Conservation (phyloP, 2,113 vertebrate species). For the Neolamprologus devosi region DNA sequence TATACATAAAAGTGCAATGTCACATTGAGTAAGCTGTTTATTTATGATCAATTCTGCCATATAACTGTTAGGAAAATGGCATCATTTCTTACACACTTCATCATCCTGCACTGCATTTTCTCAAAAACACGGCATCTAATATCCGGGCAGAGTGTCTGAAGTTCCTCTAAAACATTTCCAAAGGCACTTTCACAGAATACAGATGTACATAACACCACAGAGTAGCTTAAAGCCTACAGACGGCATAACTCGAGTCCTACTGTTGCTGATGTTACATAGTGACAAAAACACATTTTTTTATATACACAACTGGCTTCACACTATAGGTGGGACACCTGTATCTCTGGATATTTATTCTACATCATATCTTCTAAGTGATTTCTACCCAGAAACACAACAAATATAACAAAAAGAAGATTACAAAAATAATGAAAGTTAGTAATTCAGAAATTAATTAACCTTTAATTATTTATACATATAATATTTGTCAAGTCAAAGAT, state of each 20-base stretch:
- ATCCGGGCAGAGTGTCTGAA: conserved; percentile 76
- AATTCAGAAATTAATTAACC: conserved; percentile 14
- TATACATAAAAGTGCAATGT: conserved; percentile 92
- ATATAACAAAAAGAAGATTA: conserved; percentile 13
- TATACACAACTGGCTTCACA: conserved; percentile 40
- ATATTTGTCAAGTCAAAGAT: conserved; percentile 31
- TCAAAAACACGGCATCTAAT: conserved; percentile 51
- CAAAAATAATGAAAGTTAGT: conserved; percentile 60
- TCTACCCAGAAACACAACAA: conserved; percentile 24
- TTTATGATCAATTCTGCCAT: conserved; percentile 63
- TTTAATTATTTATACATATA: conserved; percentile 42
- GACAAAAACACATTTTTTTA: conserved; percentile 26
- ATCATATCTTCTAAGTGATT: conserved; percentile 19
- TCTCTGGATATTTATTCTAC: conserved; percentile 12
- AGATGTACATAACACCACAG: conserved; percentile 84
- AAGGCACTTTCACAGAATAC: conserved; percentile 99
- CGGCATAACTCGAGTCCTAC: conserved; percentile 71
- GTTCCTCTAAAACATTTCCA: conserved; percentile 85
- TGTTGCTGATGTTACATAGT: conserved; percentile 59
- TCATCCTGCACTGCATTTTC: conserved; percentile 15
- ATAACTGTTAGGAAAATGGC: conserved; percentile 66
- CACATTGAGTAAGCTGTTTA: conserved; percentile 86
- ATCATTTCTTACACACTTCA: conserved; percentile 50
- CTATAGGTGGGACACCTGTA: not conserved
- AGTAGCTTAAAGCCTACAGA: conserved; percentile 77